These are phyloP conservation scores for Anomalospiza imberbis DNA, from an alignment of 2,797 vertebrate genomes.

Conservation along the genomic window DNA sequence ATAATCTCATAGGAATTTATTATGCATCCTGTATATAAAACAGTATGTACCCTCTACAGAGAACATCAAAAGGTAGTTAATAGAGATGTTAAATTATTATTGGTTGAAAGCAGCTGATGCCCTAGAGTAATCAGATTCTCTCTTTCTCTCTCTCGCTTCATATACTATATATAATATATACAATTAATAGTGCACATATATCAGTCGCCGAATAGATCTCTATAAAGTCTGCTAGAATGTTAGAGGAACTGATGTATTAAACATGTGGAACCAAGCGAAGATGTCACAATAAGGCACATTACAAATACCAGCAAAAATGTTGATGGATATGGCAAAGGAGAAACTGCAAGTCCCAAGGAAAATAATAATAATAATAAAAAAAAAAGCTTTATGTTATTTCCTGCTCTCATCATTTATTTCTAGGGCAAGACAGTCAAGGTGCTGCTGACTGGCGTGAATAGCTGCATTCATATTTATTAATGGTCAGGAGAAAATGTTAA, in stretches of 20 bases:
- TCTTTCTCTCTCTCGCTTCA: conserved; percentile 45
- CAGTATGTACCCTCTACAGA: conserved; percentile 45
- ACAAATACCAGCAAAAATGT: conserved; percentile 16
- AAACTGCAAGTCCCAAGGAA: accelerated
- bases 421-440: not conserved
- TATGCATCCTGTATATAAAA: conserved; percentile 65
- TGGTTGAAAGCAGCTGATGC: conserved; percentile 66
- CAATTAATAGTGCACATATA: conserved; percentile 67
- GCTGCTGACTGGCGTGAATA: not conserved
- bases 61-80: conserved; percentile 69
- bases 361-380: not conserved
- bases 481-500: not conserved
- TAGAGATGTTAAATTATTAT: conserved; percentile 73
- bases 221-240: conserved; percentile 17
- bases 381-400: not conserved
- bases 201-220: conserved; percentile 45
- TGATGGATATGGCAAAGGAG: conserved; percentile 39
- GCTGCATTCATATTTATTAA: not conserved
- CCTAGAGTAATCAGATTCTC: conserved; percentile 66
- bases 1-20: conserved; percentile 66
- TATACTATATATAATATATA: conserved; percentile 59
- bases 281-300: conserved; percentile 38
- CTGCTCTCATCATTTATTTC: not conserved
- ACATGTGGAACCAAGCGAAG: conserved; percentile 54
- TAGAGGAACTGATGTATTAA: conserved; percentile 59